phyloP scores from a whole-genome alignment of 2,888 invertebrate species.

The Aphodius granarius region DNA sequence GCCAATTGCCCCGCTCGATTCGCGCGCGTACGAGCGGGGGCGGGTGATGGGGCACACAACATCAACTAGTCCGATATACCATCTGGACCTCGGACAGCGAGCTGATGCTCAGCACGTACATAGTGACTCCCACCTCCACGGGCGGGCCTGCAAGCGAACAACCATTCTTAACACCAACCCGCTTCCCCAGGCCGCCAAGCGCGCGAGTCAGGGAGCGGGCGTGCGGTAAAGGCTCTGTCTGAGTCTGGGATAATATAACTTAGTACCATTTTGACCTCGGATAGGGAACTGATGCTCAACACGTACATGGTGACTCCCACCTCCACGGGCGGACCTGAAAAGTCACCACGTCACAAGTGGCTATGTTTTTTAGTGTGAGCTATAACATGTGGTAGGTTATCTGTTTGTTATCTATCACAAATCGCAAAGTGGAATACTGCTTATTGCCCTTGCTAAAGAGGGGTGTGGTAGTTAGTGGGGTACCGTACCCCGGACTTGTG shows the following conservation, averaged over 20 bases:
- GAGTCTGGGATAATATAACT: conserved; percentile 27
- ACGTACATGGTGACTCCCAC: conserved; percentile 98
- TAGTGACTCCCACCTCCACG: conserved; percentile 96
- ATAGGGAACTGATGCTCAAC: conserved; percentile 97
- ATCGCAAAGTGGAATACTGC: no score
- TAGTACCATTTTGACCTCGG: conserved; percentile 96
- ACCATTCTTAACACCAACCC: conserved; percentile 44
- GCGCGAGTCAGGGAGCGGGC: conserved; percentile 49
- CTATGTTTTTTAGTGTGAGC: conserved; percentile 18
- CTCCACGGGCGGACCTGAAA: conserved; percentile 96
- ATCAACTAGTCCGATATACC: conserved; percentile 60
- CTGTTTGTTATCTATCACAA: neutral
- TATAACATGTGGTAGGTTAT: neutral
- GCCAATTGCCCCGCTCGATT: conserved; percentile 44
- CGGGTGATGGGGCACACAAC: conserved; percentile 45
- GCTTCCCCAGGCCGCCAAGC: conserved; percentile 52
- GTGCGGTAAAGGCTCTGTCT: conserved; percentile 42
- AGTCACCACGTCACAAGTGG: conserved; percentile 51
- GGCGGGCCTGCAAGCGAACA: conserved; percentile 84
- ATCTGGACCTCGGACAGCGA: conserved; percentile 98
- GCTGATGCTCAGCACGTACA: conserved; percentile 98
- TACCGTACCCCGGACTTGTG: conserved; percentile 5
- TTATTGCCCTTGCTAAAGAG: neutral
- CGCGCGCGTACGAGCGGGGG: conserved; percentile 42
- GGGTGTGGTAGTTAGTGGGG: neutral